Base-by-base conservation (phyloP, 2,797 vertebrate genomes). In the Phoxinus dragarum region DNA sequence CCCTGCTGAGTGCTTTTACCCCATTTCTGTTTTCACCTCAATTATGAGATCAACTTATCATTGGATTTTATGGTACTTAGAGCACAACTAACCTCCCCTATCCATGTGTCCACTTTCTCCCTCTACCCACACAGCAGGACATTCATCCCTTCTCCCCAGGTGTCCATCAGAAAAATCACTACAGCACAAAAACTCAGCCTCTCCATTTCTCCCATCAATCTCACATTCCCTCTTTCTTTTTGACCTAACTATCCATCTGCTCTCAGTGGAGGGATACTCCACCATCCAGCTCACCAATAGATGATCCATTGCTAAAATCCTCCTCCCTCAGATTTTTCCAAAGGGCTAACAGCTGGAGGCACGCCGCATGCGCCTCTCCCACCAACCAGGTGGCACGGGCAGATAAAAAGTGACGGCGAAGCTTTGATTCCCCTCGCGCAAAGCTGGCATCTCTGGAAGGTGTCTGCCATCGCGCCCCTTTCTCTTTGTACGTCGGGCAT, bases 401-500 rank as follows among this genome's bases (percentile, higher is more conserved):
- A 87, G 86, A 91, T 89, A 86, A 89, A 84, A 44, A 76, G 73
- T 21, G 47, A 38, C 12, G 44, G 76, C 8, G 17, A 82, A 69
- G 85, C 85, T 93, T 93, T 94, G 92, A 94, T 92, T 94, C 66
- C 86, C 81, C 84, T 81, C 86, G 27, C 10, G 54, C 82, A 75
- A 59, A 86, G 84, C 87, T 88, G 89, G 91, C 89, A 91, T 86
- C 91, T 91, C 93, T 81, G 91, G 89, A 86, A 93, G 92, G 92
- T 91, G 91, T 90, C 89, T 89, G 16, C 90, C 89, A 88, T 89
- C 86, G 89, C 86, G 88, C 88, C 90, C 90, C 91, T 92, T 93
- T 93, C 89, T 90, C 69, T 93, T 79, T 91, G 91, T 92, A 92
- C 89, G 91, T 92, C 90, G 88, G 90, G 89, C 90, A 89, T 90